These are phyloP conservation scores for Beris chalybata DNA, from an alignment of 2,888 invertebrate species.

Conservation along the genomic window DNA sequence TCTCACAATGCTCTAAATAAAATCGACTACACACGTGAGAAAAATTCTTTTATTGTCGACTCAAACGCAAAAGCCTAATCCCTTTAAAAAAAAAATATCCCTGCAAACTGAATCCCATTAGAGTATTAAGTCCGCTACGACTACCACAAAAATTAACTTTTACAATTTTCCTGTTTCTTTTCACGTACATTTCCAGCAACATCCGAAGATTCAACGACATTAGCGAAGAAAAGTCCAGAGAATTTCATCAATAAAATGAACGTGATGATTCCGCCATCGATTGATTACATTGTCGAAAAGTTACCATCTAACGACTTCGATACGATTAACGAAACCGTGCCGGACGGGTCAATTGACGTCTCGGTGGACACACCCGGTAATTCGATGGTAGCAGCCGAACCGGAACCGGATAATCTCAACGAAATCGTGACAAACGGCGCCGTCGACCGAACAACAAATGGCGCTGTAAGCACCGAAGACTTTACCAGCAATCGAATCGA, in stretches of 20 bases:
- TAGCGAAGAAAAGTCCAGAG: conserved; percentile 2
- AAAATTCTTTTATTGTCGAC: no score
- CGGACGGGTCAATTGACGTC: conserved; percentile 34
- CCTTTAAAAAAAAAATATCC: no score
- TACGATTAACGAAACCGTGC: conserved; percentile 33
- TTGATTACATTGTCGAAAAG: conserved; percentile 38
- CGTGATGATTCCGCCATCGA: conserved; percentile 34
- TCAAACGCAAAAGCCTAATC: no score
- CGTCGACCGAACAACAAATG: not conserved
- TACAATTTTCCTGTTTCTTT: not conserved
- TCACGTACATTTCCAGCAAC: conserved; percentile 8
- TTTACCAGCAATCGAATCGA: conserved; percentile 28
- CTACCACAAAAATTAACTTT: not conserved
- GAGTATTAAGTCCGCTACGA: no score
- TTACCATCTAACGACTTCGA: conserved; percentile 33
- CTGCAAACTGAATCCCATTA: no score
- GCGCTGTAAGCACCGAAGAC: conserved; percentile 7
- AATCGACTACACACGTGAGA: no score
- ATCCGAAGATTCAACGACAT: not conserved
- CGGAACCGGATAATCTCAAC: not conserved
- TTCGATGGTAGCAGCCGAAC: conserved; percentile 3
- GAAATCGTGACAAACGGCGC: not conserved
- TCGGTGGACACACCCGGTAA: conserved; percentile 31
- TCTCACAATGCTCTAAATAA: not conserved
- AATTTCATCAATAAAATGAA: conserved; percentile 21